A percentile compares a stretch with the other conserved stretches of the same genome.
Conservation (phyloP, 2,888 invertebrate genomes). For the Phorcus lineatus region DNA sequence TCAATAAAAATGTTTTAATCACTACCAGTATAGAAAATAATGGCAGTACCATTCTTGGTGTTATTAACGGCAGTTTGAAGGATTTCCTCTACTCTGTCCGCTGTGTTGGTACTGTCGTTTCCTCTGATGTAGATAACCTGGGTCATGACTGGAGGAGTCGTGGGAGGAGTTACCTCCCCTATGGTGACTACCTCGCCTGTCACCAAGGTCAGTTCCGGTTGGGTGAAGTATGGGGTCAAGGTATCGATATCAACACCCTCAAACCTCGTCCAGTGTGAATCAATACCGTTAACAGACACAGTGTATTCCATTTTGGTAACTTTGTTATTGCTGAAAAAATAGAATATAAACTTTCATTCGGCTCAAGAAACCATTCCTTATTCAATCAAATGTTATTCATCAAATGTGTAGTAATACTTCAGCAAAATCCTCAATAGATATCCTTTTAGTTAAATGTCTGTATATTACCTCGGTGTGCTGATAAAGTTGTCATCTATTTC, state of each 20-base stretch:
- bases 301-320: slow-evolving; percentile 34
- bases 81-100: not conserved
- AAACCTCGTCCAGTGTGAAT: slow-evolving; percentile 32
- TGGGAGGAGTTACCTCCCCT: not conserved
- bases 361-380: too few relatives aligned
- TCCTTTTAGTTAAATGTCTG: too few relatives aligned
- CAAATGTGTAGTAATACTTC: too few relatives aligned
- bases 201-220: not conserved
- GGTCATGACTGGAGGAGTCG: not conserved
- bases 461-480: not conserved
- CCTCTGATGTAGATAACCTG: not conserved
- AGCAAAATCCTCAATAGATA: too few relatives aligned
- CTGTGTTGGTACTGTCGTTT: not conserved
- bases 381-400: too few relatives aligned
- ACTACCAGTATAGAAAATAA: too few relatives aligned
- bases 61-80: not conserved
- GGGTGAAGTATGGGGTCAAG: not conserved
- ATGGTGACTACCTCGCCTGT: not conserved
- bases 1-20: too few relatives aligned
- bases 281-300: slow-evolving; percentile 26
- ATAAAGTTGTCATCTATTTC: not conserved
- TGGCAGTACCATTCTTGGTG: not conserved
- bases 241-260: not conserved
- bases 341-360: too few relatives aligned
- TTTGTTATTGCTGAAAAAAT: slow-evolving; percentile 15